Conservation (phyloP, 2,888 invertebrate genomes). For the Aspidiotus destructor region DNA sequence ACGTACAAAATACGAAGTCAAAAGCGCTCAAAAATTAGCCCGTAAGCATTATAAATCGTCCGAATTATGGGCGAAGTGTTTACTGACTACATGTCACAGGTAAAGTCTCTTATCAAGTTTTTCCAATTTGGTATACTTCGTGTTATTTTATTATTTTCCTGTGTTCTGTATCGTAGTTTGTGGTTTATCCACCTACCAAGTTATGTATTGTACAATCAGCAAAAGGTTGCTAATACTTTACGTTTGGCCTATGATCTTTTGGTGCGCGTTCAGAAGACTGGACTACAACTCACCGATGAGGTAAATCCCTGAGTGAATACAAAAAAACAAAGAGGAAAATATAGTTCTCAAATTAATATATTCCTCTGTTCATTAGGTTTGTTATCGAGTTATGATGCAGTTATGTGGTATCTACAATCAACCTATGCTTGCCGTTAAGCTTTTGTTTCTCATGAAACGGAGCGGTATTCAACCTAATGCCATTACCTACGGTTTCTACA, state of each 20-base stretch:
- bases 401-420: conserved; percentile 89
- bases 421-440: conserved; percentile 87
- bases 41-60: conserved; percentile 55
- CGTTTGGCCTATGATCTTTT: conserved; percentile 77
- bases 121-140: not conserved
- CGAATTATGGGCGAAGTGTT: conserved; percentile 84
- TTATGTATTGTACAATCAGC: conserved; percentile 57
- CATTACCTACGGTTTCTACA: conserved; percentile 87
- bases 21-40: conserved; percentile 75
- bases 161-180: conserved; percentile 50
- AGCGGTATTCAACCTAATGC: conserved; percentile 93
- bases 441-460: conserved; percentile 82
- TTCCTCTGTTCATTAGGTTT: conserved; percentile 53
- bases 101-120: conserved; percentile 34
- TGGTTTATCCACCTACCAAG: conserved; percentile 96
- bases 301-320: conserved; percentile 42
- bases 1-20: conserved; percentile 90
- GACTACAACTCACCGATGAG: conserved; percentile 66
- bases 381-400: conserved; percentile 97
- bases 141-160: conserved; percentile 36
- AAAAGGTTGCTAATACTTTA: conserved; percentile 65
- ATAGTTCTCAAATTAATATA: not conserved
- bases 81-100: conserved; percentile 76
- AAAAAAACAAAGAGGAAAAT: too few species aligned
- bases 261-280: conserved; percentile 71